These are phyloP conservation scores for Patiria miniata DNA, from an alignment of 35 echinoderm and acorn worm genomes.

Conservation along the genomic window DNA sequence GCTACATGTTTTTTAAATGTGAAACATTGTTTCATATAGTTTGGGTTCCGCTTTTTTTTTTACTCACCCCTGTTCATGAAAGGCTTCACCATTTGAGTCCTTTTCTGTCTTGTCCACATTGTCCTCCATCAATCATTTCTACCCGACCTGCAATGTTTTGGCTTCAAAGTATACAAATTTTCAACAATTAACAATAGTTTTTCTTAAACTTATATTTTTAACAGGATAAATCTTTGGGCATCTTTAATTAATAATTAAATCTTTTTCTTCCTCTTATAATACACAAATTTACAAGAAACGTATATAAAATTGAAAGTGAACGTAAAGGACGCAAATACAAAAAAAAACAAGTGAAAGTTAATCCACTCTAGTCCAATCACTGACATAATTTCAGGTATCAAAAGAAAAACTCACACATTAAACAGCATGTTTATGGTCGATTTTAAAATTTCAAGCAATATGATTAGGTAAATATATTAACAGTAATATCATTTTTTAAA, in stretches of 20 bases:
- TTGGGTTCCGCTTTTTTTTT: no score
- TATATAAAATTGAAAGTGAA: constrained; percentile 15
- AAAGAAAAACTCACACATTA: not conserved
- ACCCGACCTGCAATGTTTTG: not conserved
- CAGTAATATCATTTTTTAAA: no score
- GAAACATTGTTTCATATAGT: no score
- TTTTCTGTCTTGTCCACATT: constrained; percentile 4
- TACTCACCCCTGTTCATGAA: no score
- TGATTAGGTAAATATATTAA: not conserved
- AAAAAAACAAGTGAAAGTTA: constrained; percentile 1
- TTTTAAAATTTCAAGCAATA: not conserved
- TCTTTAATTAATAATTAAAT: constrained; percentile 20
- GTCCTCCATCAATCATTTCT: not conserved
- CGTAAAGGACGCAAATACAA: not conserved
- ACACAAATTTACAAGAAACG: constrained; percentile 24
- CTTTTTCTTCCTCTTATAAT: not conserved
- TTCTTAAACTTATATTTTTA: not conserved
- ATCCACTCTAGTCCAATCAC: not conserved
- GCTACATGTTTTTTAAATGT: no score
- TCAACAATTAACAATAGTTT: not conserved
- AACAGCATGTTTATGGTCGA: not conserved
- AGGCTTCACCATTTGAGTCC: no score
- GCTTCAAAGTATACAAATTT: not conserved
- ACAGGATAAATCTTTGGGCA: constrained; percentile 30
- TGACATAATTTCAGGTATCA: not conserved